Base-by-base conservation (phyloP, 2,113 vertebrate genomes). In the Cepphus grylle region DNA sequence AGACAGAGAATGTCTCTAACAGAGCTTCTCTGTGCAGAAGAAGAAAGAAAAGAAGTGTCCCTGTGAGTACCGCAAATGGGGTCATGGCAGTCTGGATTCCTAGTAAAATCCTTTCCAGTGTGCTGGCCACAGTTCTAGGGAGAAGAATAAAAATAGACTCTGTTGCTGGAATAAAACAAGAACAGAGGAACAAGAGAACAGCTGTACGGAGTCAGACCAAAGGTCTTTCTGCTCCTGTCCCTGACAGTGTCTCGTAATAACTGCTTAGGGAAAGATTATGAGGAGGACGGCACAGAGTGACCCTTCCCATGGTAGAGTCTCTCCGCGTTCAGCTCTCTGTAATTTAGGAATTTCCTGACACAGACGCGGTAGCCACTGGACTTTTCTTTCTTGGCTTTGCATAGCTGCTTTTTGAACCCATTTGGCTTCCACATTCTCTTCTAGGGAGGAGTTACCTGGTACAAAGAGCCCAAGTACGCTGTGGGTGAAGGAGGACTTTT, bases 121-220 rank as follows among this genome's bases (percentile, higher is more conserved):
- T 88, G 53, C 20, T 93, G 62, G 53, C 47, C 42, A 27, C 38
- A 79, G 76, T 92, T 88, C 85, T 77, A 88, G 82, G 72, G 82
- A 88, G 63, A 80, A 43, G 71, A 88, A 93, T 93, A 95, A 95
- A 97, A 92, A 88, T 93, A 96, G 88, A 92, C 43, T 95, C 86
- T 84, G 69, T 74, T 86, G 38, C 80, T 90, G 76, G 77, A 96
- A 95, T 81, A 78, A 96, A 94, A 90, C 84, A 86, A 95, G 94
- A 96, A 93, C 49, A 87, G 71, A 93, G 45, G 56, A 96, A 94
- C 70, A 91, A 93, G 90, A 94, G 61, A 95, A 85, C 95, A 94
- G 93, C 84, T 93, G 93, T 90, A 93, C 36, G 3, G 36, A 87
- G 77, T 1, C 8, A 92, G 92, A 96, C 81, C 85, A 90, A 95